phyloP scores from a whole-genome alignment of 37 sponge, comb jelly and placozoan genomes.

The Cladorhizidae sp. region DNA sequence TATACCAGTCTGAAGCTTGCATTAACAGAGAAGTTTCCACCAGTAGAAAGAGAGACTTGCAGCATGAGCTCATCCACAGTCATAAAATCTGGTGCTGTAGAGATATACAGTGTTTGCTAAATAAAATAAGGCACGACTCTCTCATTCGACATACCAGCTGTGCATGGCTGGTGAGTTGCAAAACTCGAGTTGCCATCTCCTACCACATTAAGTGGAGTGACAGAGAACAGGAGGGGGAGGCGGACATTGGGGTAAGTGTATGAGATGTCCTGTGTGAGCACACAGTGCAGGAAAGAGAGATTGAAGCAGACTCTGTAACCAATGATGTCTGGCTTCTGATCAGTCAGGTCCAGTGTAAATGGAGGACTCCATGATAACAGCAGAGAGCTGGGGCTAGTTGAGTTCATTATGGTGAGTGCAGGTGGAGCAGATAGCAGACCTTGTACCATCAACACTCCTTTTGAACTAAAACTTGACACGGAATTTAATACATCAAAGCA shows the following conservation, averaged over 20 bases:
- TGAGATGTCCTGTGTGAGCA: neutral
- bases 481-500: neutral
- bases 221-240: conserved; percentile 7
- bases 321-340: conserved; percentile 11
- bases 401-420: neutral
- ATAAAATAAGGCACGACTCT: too few relatives aligned
- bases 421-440: neutral
- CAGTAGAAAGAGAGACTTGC: neutral
- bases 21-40: neutral
- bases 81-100: neutral
- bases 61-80: neutral
- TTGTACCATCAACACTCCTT: neutral
- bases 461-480: neutral
- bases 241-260: conserved; percentile 3
- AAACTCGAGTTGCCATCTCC: conserved; percentile 12
- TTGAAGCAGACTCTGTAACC: conserved; percentile 8
- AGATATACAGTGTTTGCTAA: too few relatives aligned
- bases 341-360: conserved; percentile 11
- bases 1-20: too few relatives aligned
- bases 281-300: neutral
- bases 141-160: neutral
- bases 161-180: conserved; percentile 2
- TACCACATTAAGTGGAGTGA: conserved; percentile 19
- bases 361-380: conserved; percentile 10
- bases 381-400: neutral